Percentiles rank a stretch among this genome's conserved stretches.
Conservation (phyloP, 1,140 invertebrate genomes). For the Trichogramma pretiosum region DNA sequence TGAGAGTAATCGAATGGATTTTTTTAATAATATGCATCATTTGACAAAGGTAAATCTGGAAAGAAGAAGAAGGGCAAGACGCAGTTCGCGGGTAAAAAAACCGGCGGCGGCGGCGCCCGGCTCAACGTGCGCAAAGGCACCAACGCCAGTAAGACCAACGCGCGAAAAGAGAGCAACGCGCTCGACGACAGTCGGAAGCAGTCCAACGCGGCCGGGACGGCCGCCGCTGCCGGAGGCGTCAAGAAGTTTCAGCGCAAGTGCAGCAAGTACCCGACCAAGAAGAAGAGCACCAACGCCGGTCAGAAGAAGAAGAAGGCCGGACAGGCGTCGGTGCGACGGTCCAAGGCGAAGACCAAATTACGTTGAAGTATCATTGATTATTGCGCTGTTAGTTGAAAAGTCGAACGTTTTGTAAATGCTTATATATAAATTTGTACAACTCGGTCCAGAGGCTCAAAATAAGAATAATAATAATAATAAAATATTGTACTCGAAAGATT, state of each 20-base stretch:
- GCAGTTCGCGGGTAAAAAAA: conserved; percentile 5
- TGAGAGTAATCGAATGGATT: no score
- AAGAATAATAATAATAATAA: no score
- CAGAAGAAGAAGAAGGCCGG: no score
- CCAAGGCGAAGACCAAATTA: no score
- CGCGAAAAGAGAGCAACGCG: neutral
- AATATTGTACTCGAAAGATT: no score
- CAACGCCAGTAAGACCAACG: conserved; percentile 10
- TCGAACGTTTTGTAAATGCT: no score
- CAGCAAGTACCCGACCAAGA: conserved; percentile 31
- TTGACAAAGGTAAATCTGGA: conserved; percentile 22
- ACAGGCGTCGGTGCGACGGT: no score
- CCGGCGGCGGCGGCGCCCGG: conserved; percentile 15
- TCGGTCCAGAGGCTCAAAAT: no score
- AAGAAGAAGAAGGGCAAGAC: conserved; percentile 21
- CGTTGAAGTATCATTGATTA: no score
- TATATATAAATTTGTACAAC: no score
- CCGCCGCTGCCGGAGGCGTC: conserved; percentile 1
- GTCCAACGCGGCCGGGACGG: conserved; percentile 9
- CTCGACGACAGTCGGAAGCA: conserved; percentile 13
- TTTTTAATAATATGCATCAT: no score
- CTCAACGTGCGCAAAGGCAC: conserved; percentile 20
- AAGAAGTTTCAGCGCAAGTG: conserved; percentile 34
- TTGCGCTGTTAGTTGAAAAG: no score
- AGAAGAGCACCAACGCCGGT: conserved; percentile 8